Evolutionary conservation across 2,797 vertebrate genomes (phyloP).

Genomic region (Gobio occitaniae): DNA sequence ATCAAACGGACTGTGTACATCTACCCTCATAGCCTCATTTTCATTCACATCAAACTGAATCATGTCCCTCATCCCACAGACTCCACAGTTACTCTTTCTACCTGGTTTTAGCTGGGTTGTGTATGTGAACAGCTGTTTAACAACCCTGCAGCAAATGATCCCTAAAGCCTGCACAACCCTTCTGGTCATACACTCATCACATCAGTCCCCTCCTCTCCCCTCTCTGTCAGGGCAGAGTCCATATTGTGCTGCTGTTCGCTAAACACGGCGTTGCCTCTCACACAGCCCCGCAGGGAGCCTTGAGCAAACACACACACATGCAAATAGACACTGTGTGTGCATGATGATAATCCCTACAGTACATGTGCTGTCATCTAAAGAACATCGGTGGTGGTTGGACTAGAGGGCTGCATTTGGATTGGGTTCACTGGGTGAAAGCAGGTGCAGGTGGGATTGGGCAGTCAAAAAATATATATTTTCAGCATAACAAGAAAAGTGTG

Average conservation of each 20-base stretch:
- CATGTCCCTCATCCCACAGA: neutral
- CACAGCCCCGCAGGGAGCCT: constrained; percentile 1
- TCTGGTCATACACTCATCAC: constrained; percentile 14
- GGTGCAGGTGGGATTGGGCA: too few species aligned
- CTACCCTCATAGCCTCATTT: neutral
- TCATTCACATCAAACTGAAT: neutral
- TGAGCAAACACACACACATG: neutral
- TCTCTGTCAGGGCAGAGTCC: constrained; percentile 9
- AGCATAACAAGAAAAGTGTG: too few species aligned
- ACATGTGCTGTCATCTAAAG: constrained; percentile 32
- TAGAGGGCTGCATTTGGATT: too few species aligned
- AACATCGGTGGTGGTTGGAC: constrained; percentile 18
- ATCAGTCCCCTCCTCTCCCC: constrained; percentile 8
- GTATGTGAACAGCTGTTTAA: constrained; percentile 31
- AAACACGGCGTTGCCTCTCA: neutral
- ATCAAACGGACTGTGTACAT: neutral
- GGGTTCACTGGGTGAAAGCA: too few species aligned
- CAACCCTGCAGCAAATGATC: neutral
- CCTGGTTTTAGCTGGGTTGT: neutral
- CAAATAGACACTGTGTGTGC: neutral
- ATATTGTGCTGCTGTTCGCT: constrained; percentile 30
- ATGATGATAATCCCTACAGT: constrained; percentile 28
- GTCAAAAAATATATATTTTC: too few species aligned
- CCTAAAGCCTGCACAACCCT: constrained; percentile 35
- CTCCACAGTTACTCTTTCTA: constrained; percentile 8